phyloP scores from a whole-genome alignment of 2,113 vertebrate genomes.

The Gobius niger region DNA sequence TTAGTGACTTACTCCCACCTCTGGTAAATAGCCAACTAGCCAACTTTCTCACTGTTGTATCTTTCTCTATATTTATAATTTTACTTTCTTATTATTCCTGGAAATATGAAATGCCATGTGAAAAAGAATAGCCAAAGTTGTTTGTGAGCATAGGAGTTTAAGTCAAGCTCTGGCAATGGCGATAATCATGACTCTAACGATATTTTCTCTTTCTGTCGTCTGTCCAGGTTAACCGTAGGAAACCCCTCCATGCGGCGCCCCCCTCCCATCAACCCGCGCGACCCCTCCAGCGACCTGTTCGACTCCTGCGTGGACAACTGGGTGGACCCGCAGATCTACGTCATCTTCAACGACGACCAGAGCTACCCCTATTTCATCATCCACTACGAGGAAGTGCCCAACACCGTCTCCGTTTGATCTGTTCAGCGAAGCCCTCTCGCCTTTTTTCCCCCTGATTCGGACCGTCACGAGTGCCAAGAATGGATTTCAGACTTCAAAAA shows the following conservation, averaged over 20 bases:
- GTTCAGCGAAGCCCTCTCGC: constrained; percentile 35
- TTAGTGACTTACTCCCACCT: no score
- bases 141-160: no score
- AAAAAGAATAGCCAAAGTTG: no score
- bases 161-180: no score
- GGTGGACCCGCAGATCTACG: constrained; percentile 98
- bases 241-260: constrained; percentile 96
- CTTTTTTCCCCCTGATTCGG: constrained; percentile 16
- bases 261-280: constrained; percentile 87
- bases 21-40: no score
- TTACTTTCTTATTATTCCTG: no score
- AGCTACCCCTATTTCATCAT: constrained; percentile 99
- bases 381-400: constrained; percentile 95
- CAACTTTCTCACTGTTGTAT: no score
- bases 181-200: not conserved
- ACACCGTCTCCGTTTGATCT: constrained; percentile 85
- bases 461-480: constrained; percentile 6
- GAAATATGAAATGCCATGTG: no score
- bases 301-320: constrained; percentile 99
- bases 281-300: constrained; percentile 94
- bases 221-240: constrained; percentile 85
- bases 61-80: no score
- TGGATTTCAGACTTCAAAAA: not conserved
- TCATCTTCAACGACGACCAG: constrained; percentile 99
- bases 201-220: constrained; percentile 6